A percentile compares a stretch with the other conserved stretches of the same genome.
Evolutionary conservation across 2,888 invertebrate species (phyloP).

Genomic region (Busseola fusca): DNA sequence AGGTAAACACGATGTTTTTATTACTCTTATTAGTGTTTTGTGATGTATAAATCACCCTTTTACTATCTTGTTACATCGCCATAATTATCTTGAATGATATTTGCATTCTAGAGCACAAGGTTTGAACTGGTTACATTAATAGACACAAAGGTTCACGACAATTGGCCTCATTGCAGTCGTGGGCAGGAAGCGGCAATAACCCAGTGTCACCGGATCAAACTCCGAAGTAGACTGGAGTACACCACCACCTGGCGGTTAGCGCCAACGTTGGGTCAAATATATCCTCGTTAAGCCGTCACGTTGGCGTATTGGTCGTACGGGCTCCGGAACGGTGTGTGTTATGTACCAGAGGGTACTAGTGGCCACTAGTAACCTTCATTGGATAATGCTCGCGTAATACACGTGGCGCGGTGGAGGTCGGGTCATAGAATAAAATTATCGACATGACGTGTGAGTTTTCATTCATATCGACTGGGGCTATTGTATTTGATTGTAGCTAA

Average conservation of each 20-base stretch:
- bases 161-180: conserved; percentile 66
- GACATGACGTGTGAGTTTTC: conserved; percentile 43
- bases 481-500: conserved; percentile 1
- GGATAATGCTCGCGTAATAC: conserved; percentile 65
- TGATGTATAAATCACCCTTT: background rate
- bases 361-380: conserved; percentile 65
- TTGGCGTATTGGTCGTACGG: conserved; percentile 48
- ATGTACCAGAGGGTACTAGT: conserved; percentile 65
- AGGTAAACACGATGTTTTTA: background rate
- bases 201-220: conserved; percentile 75
- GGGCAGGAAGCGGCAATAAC: conserved; percentile 74
- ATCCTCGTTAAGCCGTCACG: conserved; percentile 36
- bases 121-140: conserved; percentile 64
- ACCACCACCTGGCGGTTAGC: conserved; percentile 65
- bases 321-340: conserved; percentile 53
- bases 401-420: conserved; percentile 46
- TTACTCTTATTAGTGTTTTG: background rate
- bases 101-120: conserved; percentile 29
- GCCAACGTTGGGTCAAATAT: conserved; percentile 60
- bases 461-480: conserved; percentile 42
- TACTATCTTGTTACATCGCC: background rate
- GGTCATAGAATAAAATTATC: conserved; percentile 50
- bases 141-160: conserved; percentile 61
- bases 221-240: conserved; percentile 66
- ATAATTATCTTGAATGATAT: conserved; percentile 17